These are phyloP conservation scores for Chionoecetes opilio DNA, from an alignment of 1,140 invertebrate species.

Conservation along the genomic window DNA sequence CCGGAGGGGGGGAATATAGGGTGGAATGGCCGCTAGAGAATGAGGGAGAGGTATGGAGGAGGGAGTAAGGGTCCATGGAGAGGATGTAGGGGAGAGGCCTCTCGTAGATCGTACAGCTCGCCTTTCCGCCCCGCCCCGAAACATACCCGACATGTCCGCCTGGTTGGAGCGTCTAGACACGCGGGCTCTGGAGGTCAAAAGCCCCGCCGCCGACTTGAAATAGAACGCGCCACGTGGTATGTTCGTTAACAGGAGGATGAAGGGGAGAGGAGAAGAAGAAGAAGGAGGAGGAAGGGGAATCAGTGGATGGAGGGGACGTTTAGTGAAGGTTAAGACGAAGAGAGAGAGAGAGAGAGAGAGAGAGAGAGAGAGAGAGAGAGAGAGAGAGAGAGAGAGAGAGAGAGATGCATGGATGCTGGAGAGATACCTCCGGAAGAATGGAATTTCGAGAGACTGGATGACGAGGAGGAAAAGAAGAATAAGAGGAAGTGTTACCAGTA, in stretches of 20 bases:
- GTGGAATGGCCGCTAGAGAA: not conserved
- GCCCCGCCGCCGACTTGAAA: not conserved
- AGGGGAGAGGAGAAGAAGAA: not conserved
- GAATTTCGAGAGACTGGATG: too few species aligned
- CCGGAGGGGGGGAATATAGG: not conserved
- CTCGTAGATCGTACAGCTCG: not conserved
- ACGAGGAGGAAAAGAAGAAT: too few species aligned
- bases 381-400: too few species aligned
- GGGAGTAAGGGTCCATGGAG: not conserved
- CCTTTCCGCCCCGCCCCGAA: conserved; percentile 11
- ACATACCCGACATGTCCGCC: conserved; percentile 4
- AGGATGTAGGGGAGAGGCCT: not conserved
- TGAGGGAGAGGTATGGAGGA: not conserved
- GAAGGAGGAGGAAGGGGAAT: too few species aligned
- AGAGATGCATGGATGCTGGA: too few species aligned
- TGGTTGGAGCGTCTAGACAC: conserved; percentile 15
- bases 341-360: too few species aligned
- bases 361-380: too few species aligned
- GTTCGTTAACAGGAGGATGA: not conserved
- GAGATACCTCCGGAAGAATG: too few species aligned
- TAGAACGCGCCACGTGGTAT: conserved; percentile 5
- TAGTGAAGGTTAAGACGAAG: too few species aligned
- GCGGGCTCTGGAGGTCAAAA: conserved; percentile 23
- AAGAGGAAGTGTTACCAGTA: too few species aligned
- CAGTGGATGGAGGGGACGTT: too few species aligned